Base-by-base conservation (phyloP, 2,113 vertebrate genomes). In the Siniperca knerii region DNA sequence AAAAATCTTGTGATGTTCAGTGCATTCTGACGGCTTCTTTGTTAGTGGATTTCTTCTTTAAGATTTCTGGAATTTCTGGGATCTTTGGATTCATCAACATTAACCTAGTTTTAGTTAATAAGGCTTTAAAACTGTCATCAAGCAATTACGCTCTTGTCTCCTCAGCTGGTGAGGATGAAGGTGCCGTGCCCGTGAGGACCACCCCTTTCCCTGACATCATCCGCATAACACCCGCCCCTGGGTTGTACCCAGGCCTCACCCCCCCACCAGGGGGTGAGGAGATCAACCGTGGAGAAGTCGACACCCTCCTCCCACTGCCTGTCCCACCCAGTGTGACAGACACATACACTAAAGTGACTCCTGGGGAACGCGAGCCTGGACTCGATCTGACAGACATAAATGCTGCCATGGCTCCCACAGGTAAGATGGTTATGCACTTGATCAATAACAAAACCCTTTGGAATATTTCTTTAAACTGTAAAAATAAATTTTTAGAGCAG, bases 181-280 rank as follows among this genome's bases (percentile, higher is more conserved):
- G 37, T 18, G 82, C 25, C 0, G 81, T 91, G 11, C 87, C 90
- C 6, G 62, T 52, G 55, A 84, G 40, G 65, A 89, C 93, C 58
- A 91, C 93, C 0, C 90, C 91, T 16, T 93, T 93, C 85, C 94
- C 95, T 33, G 93, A 92, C 48, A 96, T 97, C 6, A 96, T 95
- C 18, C 91, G 93, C 61, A 85, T 96, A 61, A 96, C 96, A 0
- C 93, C 93, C 0, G 89, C 92, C n/a, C 85, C 79, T 50, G 93
- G 94, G 71, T 73, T 94, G n/a, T 87, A 94, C 50, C 94, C 95
- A 6, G 81, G 93, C 8, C 75, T 2, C 29, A 94, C 95, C 0
- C 81, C 93, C 68, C 91, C 94, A 0, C 61, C 84, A 20, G 82
- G 37, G 4, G 23, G 3, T 11, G 90, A 95, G 16, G 98, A 99